Evolutionary conservation across 2,797 vertebrate genomes (phyloP).

Genomic region (Dicrostonyx torquatus): DNA sequence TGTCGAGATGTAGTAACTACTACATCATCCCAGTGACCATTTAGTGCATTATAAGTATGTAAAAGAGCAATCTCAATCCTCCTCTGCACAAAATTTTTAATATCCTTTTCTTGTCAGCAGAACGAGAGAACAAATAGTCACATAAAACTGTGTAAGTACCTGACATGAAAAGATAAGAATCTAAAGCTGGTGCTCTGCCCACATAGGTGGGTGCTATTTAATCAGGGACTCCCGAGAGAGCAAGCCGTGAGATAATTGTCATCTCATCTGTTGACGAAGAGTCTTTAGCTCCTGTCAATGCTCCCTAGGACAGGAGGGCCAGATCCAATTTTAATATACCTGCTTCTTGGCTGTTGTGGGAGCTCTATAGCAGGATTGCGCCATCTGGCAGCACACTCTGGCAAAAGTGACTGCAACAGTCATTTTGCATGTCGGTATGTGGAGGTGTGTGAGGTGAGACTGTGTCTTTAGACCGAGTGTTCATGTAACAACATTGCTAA

Average conservation of each 20-base stretch:
- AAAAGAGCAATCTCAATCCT: background rate
- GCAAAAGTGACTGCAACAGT: background rate
- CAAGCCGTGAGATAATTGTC: slow-evolving; percentile 10
- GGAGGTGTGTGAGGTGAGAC: slow-evolving; percentile 3
- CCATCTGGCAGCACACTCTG: slow-evolving; percentile 33
- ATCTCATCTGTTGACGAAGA: slow-evolving; percentile 27
- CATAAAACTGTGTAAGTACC: background rate
- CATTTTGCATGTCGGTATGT: slow-evolving; percentile 11
- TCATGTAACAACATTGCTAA: slow-evolving; percentile 46
- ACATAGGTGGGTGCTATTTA: slow-evolving; percentile 16
- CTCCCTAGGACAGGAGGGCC: background rate
- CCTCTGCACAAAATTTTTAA: background rate
- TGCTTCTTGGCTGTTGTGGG: background rate
- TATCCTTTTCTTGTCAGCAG: slow-evolving; percentile 45
- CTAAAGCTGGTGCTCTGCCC: slow-evolving; percentile 2
- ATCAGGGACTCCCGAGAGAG: slow-evolving; percentile 44
- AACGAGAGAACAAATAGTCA: slow-evolving; percentile 12
- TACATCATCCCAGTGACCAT: slow-evolving; percentile 34
- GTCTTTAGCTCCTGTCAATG: slow-evolving; percentile 3
- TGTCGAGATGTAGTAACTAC: slow-evolving; percentile 2
- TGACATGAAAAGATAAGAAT: slow-evolving; percentile 42
- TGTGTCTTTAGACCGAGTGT: slow-evolving; percentile 41
- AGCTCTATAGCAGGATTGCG: background rate
- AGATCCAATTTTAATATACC: background rate
- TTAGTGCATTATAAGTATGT: background rate